These are phyloP conservation scores for Triplophysa tibetana DNA, from an alignment of 2,113 vertebrate genomes.

Conservation along the genomic window DNA sequence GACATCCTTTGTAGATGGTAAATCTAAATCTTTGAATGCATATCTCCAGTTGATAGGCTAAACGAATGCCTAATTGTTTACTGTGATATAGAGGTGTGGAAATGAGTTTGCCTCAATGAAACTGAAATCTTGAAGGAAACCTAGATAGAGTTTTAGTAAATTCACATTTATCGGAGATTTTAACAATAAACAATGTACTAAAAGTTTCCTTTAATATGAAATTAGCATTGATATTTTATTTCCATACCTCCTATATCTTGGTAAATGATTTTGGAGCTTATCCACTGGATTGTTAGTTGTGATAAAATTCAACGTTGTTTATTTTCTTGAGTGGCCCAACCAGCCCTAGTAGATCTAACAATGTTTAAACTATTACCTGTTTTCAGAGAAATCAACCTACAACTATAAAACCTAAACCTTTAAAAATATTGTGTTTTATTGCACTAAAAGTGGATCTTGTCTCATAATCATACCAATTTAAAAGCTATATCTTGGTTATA, in stretches of 20 bases:
- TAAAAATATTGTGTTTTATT: too few relatives aligned
- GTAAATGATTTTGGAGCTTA: conserved; percentile 35
- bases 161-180: not conserved
- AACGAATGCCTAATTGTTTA: conserved; percentile 33
- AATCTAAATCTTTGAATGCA: conserved; percentile 30
- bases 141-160: not conserved
- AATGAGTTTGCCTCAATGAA: not conserved
- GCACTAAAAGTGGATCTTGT: too few relatives aligned
- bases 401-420: too few relatives aligned
- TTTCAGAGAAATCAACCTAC: too few relatives aligned
- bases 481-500: too few relatives aligned
- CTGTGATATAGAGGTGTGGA: conserved; percentile 7
- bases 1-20: conserved; percentile 63
- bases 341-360: too few relatives aligned
- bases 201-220: not conserved
- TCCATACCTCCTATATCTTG: not conserved
- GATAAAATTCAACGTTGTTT: not conserved
- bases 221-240: not conserved
- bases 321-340: too few relatives aligned
- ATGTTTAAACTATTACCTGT: too few relatives aligned
- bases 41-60: conserved; percentile 39
- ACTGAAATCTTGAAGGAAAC: not conserved
- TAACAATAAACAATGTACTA: not conserved
- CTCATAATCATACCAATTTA: too few relatives aligned
- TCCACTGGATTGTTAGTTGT: conserved; percentile 31